Base-by-base conservation (phyloP, 2,888 invertebrate species). In the Drosophila pseudotakahashii region DNA sequence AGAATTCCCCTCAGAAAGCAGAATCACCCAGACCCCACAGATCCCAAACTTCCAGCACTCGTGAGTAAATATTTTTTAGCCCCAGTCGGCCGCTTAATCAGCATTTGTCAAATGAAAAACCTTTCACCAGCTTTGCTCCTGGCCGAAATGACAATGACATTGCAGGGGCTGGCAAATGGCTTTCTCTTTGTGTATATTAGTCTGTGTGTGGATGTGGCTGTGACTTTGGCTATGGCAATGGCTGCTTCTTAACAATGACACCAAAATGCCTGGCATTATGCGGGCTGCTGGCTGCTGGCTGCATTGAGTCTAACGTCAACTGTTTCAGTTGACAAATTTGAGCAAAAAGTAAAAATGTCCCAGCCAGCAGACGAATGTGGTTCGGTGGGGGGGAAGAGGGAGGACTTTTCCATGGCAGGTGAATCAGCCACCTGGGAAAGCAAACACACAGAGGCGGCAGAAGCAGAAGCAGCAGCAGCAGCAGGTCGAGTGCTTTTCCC, bases 231-330 rank as follows among this genome's bases (percentile, higher is more conserved):
- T 26, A 26, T 26, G 26, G 42, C 50, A 13, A 42, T 48, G 19
- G 47, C 51, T 61, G 53, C 48, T 69, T 9, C 55, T 42, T 55
- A 71, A 71, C 71, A 71, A 71, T 71, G 71, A 71, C 63, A 71
- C 71, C 71, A 71, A 55, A 77, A 67, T 61, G 68, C 63, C 58
- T 53, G 58, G 71, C 72, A 71, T 71, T 75, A 75, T 77, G 78
- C 78, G 77, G 78, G 72, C 42, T 57, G 47, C 11, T 48, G 78
- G 72, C 42, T 57, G 47, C 11, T 48, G 57, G 55, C 55, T 77
- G 75, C 77, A 77, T 75, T 78, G 64, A 77, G 78, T 75, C 64
- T 58, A 63, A 62, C 76, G 58, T 76, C 78, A 77, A 77, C 76
- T 78, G 78, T 75, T 78, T 77, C 73, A 59, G 61, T 77, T 77